Evolutionary conservation across 2,113 vertebrate species (phyloP).

Genomic region (Pelodiscus sinensis): DNA sequence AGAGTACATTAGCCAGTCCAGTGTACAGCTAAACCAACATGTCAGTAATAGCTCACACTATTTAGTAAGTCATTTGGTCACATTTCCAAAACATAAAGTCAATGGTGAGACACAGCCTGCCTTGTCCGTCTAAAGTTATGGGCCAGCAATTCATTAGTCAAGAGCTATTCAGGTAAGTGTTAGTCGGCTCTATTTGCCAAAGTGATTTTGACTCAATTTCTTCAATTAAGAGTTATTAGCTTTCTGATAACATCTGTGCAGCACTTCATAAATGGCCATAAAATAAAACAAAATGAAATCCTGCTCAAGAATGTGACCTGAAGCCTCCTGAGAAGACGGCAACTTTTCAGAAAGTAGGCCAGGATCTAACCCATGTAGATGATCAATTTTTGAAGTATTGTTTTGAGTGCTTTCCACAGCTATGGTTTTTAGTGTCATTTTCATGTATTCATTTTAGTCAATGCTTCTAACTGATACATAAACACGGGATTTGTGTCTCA

Average conservation of each 20-base stretch:
- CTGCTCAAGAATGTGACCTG: not conserved
- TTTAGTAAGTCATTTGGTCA: not conserved
- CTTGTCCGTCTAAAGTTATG: not conserved
- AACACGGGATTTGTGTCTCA: not conserved
- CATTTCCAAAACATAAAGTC: not conserved
- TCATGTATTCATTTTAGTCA: not conserved
- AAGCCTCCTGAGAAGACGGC: not conserved
- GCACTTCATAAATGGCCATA: not conserved
- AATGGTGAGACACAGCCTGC: not conserved
- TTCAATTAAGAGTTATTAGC: not conserved
- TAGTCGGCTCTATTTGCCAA: not conserved
- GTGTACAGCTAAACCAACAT: not conserved
- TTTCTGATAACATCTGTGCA: not conserved
- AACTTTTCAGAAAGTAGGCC: constrained; percentile 17
- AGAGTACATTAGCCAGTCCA: not conserved
- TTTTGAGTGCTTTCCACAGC: constrained; percentile 1
- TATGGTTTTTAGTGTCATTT: not conserved
- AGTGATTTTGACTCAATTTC: not conserved
- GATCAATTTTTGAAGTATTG: not conserved
- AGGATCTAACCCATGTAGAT: not conserved
- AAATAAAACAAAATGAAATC: not conserved
- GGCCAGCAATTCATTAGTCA: not conserved
- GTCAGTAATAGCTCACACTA: not conserved
- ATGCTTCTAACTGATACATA: not conserved
- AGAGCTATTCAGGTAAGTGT: not conserved